These are phyloP conservation scores for Xyrauchen texanus DNA, from an alignment of 2,113 vertebrate species.

Conservation along the genomic window DNA sequence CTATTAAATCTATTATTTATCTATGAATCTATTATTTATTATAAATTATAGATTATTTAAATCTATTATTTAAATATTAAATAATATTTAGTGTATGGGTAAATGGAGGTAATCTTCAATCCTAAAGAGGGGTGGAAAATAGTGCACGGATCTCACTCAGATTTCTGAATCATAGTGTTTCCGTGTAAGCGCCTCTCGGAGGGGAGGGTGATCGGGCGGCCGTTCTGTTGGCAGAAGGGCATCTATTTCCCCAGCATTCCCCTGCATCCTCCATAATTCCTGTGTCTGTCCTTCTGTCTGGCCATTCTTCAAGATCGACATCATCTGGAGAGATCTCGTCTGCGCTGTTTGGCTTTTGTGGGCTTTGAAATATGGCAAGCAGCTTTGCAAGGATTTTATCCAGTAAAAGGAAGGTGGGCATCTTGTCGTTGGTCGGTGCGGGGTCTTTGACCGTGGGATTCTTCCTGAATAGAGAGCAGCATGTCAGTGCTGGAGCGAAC, in stretches of 20 bases:
- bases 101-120: too few relatives aligned
- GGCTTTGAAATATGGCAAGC: constrained; percentile 78
- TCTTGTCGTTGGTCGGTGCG: constrained; percentile 85
- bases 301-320: too few relatives aligned
- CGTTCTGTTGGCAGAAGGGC: background rate
- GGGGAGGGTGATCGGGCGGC: constrained; percentile 2
- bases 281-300: background rate
- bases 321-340: background rate
- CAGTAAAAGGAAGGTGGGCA: constrained; percentile 74
- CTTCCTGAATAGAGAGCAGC: constrained; percentile 81
- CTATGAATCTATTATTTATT: too few relatives aligned
- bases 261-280: constrained; percentile 32
- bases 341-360: background rate
- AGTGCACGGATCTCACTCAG: background rate
- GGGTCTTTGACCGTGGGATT: constrained; percentile 83
- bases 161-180: constrained; percentile 10
- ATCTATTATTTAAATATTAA: too few relatives aligned
- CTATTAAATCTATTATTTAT: too few relatives aligned
- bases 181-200: background rate
- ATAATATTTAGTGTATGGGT: too few relatives aligned
- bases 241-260: constrained; percentile 5
- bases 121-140: background rate
- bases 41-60: too few relatives aligned
- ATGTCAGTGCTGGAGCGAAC: constrained; percentile 73
- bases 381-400: constrained; percentile 83